Percentiles rank a stretch among this genome's conserved stretches.
phyloP scores from a whole-genome alignment of 2,888 invertebrate genomes.

The Leptinotarsa tumamoca region DNA sequence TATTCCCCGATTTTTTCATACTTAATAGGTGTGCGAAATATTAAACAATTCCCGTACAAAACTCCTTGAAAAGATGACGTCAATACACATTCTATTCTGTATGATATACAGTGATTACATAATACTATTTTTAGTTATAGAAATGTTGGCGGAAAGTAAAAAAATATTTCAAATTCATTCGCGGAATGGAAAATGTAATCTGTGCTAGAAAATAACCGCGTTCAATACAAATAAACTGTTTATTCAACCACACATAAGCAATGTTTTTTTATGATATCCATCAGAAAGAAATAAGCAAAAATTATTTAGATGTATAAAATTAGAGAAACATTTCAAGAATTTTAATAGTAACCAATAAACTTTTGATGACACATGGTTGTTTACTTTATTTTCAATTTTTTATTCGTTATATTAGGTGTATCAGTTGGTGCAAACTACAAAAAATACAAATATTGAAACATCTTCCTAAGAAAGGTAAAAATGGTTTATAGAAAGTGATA shows the following conservation, averaged over 20 bases:
- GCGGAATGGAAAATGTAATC: not conserved
- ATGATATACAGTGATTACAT: constrained; percentile 19
- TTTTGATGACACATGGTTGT: too few relatives aligned
- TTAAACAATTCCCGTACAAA: not conserved
- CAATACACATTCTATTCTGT: constrained; percentile 17
- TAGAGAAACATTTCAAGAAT: too few relatives aligned
- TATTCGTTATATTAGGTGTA: not conserved
- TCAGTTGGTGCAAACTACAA: not conserved
- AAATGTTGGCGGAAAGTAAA: constrained; percentile 3
- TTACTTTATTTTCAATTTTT: too few relatives aligned
- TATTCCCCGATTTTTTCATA: not conserved
- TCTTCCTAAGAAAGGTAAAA: too few relatives aligned
- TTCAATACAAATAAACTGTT: not conserved
- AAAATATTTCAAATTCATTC: constrained; percentile 15
- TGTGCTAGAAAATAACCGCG: not conserved
- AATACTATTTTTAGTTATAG: constrained; percentile 11
- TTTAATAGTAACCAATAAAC: not conserved
- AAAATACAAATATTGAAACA: too few relatives aligned
- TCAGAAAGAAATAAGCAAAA: too few relatives aligned
- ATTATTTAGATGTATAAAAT: too few relatives aligned
- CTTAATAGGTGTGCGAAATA: not conserved
- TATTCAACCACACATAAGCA: not conserved
- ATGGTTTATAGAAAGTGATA: too few relatives aligned
- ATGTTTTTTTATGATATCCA: not conserved
- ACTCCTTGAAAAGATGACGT: constrained; percentile 8